Percentiles rank a stretch among this genome's conserved stretches.
phyloP scores from a whole-genome alignment of 2,888 invertebrate species.

The Andrena bucephala region DNA sequence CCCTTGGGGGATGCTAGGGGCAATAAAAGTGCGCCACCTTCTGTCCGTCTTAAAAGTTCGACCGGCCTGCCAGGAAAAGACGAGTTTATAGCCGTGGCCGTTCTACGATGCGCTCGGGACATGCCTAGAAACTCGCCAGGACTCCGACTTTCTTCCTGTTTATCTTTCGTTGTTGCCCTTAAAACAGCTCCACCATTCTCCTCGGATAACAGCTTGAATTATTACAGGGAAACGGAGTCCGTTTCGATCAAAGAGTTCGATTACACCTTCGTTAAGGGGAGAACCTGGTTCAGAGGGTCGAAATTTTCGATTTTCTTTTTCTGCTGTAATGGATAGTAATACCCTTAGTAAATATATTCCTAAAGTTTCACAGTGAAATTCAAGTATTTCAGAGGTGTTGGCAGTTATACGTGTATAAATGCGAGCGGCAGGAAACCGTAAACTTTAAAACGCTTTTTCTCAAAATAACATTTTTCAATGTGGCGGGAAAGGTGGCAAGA shows the following conservation, averaged over 20 bases:
- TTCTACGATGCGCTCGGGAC: slow-evolving; percentile 52
- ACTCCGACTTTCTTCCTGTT: slow-evolving; percentile 9
- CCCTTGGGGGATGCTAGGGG: slow-evolving; percentile 52
- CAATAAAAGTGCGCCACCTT: slow-evolving; percentile 70
- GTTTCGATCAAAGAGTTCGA: neutral
- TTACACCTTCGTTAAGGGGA: neutral
- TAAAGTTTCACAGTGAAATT: too few species aligned
- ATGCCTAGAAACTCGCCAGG: slow-evolving; percentile 12
- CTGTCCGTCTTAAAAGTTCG: slow-evolving; percentile 70
- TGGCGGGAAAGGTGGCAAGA: too few species aligned
- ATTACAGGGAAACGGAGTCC: slow-evolving; percentile 4
- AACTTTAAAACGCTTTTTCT: too few species aligned
- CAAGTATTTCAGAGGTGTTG: too few species aligned
- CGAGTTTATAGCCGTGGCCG: slow-evolving; percentile 63
- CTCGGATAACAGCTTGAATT: slow-evolving; percentile 38
- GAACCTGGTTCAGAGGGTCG: neutral
- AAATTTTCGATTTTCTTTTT: neutral
- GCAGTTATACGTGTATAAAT: too few species aligned
- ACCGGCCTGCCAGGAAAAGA: slow-evolving; percentile 47
- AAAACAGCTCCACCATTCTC: slow-evolving; percentile 11
- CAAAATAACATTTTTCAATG: too few species aligned
- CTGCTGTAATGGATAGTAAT: too few species aligned
- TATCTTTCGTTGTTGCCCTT: slow-evolving; percentile 29
- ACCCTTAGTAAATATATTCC: too few species aligned
- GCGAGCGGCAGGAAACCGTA: too few species aligned